Evolutionary conservation across 2,113 vertebrate species (phyloP).

Genomic region (Hyla sarda): DNA sequence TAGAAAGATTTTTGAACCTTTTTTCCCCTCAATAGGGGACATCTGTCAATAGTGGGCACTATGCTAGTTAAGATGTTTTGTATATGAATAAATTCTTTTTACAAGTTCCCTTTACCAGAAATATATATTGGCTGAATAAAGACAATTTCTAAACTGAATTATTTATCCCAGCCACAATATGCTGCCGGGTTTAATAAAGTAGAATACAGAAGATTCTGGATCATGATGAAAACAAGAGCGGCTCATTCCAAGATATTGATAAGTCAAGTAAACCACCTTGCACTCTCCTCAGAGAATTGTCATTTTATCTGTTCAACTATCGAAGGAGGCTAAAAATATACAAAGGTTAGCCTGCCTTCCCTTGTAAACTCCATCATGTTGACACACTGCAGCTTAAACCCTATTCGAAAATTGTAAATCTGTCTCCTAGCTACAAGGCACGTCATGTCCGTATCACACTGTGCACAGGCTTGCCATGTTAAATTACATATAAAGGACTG

Average conservation of each 20-base stretch:
- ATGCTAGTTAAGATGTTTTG: no score
- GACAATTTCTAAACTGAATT: neutral
- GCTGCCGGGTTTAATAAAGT: neutral
- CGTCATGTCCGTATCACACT: constrained; percentile 39
- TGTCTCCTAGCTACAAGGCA: constrained; percentile 44
- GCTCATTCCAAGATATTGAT: neutral
- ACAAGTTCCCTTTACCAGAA: neutral
- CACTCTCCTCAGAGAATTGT: constrained; percentile 2
- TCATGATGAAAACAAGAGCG: neutral
- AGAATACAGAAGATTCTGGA: neutral
- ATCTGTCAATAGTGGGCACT: no score
- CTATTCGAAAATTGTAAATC: constrained; percentile 32
- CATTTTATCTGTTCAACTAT: constrained; percentile 27
- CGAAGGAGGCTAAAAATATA: constrained; percentile 51
- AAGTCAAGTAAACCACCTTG: constrained; percentile 24
- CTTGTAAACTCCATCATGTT: constrained; percentile 47
- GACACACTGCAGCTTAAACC: constrained; percentile 48
- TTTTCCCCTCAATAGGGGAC: no score
- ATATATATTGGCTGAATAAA: neutral
- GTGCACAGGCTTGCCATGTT: constrained; percentile 35
- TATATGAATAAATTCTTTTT: neutral
- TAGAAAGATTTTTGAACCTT: no score
- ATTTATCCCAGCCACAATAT: neutral
- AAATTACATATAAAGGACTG: constrained; percentile 27
- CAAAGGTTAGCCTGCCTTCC: constrained; percentile 41